Evolutionary conservation across 2,113 vertebrate genomes (phyloP).

Genomic region (Oncorhynchus gorbuscha): DNA sequence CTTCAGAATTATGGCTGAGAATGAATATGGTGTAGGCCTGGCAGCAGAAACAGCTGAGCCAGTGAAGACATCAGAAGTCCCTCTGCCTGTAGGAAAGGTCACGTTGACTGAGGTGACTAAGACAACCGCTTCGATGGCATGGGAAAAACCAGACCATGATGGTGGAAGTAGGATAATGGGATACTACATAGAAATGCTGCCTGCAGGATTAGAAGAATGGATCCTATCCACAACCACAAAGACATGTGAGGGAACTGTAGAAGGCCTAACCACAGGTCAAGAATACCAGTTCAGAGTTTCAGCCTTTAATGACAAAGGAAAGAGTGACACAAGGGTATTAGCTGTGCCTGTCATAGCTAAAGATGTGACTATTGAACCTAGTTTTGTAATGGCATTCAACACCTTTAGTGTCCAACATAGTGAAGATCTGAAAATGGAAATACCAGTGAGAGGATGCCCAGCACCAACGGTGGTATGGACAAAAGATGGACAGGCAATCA

Average conservation of each 20-base stretch:
- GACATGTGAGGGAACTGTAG: slow-evolving; percentile 86
- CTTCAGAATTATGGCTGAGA: slow-evolving; percentile 97
- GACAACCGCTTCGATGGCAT: slow-evolving; percentile 84
- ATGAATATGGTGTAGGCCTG: slow-evolving; percentile 93
- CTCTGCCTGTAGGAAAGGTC: slow-evolving; percentile 92
- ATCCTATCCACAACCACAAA: slow-evolving; percentile 84
- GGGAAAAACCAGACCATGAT: slow-evolving; percentile 97
- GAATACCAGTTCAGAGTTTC: slow-evolving; percentile 90
- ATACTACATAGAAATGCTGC: slow-evolving; percentile 94
- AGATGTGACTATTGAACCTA: slow-evolving; percentile 88
- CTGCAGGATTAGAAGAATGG: slow-evolving; percentile 93
- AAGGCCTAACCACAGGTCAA: slow-evolving; percentile 86
- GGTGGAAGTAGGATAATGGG: slow-evolving; percentile 94
- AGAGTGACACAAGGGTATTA: slow-evolving; percentile 89
- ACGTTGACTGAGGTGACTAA: slow-evolving; percentile 92
- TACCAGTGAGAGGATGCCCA: slow-evolving; percentile 88
- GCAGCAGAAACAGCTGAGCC: slow-evolving; percentile 85
- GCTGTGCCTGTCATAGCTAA: slow-evolving; percentile 89
- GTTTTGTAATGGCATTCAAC: slow-evolving; percentile 84
- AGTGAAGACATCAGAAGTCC: slow-evolving; percentile 90
- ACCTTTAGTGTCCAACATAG: slow-evolving; percentile 91
- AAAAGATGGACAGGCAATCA: slow-evolving; percentile 89
- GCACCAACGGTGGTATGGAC: slow-evolving; percentile 88
- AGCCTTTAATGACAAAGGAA: slow-evolving; percentile 96
- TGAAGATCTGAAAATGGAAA: slow-evolving; percentile 92